phyloP scores from a whole-genome alignment of 2,113 vertebrate species.

The Microcebus jonahi region DNA sequence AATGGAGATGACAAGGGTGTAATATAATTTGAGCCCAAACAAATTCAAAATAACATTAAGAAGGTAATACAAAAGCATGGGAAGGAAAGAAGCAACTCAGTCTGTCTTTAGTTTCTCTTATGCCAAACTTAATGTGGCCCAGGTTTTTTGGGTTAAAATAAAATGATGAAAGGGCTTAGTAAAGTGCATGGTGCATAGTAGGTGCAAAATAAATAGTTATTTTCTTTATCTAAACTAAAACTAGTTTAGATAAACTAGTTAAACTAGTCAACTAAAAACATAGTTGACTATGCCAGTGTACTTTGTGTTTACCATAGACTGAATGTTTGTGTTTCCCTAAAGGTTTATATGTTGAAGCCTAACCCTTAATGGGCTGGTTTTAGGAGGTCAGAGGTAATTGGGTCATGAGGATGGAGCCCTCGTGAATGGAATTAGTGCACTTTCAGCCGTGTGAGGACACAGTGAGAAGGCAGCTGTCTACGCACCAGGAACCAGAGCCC shows the following conservation, averaged over 20 bases:
- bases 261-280: too few relatives aligned
- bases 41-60: slow-evolving; percentile 74
- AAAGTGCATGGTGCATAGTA: neutral
- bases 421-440: neutral
- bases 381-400: neutral
- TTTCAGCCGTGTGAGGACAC: neutral
- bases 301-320: neutral
- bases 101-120: slow-evolving; percentile 33
- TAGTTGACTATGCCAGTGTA: neutral
- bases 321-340: neutral
- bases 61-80: slow-evolving; percentile 60
- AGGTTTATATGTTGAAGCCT: neutral
- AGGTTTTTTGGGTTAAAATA: slow-evolving; percentile 8
- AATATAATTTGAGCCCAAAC: slow-evolving; percentile 74
- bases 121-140: neutral
- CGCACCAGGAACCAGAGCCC: neutral
- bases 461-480: neutral
- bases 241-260: too few relatives aligned
- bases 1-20: slow-evolving; percentile 78
- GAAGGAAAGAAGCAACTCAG: slow-evolving; percentile 30
- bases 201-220: neutral
- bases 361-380: neutral
- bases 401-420: neutral
- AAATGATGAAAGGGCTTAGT: neutral
- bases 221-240: neutral